phyloP scores from a whole-genome alignment of 2,888 invertebrate species.

The Noctua comes region DNA sequence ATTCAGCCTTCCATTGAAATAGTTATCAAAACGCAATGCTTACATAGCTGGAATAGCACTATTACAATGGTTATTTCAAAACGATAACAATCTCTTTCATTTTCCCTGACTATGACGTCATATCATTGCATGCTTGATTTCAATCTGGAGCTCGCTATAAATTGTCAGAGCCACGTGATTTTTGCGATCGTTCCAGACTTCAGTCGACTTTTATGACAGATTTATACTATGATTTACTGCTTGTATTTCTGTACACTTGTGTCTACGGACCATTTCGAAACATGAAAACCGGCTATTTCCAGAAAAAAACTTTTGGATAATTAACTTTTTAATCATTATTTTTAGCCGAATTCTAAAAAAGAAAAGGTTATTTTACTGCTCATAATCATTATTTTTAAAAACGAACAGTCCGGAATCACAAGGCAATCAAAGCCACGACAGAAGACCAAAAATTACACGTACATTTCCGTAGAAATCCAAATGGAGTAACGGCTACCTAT shows the following conservation, averaged over 20 bases:
- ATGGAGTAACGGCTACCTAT: background rate
- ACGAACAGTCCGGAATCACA: background rate
- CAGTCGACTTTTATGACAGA: slow-evolving; percentile 47
- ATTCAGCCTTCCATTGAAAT: background rate
- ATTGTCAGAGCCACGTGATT: slow-evolving; percentile 36
- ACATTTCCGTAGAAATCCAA: background rate
- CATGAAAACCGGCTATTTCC: background rate
- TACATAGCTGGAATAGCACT: slow-evolving; percentile 18
- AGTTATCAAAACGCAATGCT: background rate
- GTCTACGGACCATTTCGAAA: background rate
- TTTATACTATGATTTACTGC: slow-evolving; percentile 38
- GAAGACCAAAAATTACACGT: background rate
- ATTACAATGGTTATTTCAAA: slow-evolving; percentile 38
- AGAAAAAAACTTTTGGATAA: background rate
- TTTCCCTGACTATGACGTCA: slow-evolving; percentile 40
- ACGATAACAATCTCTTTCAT: slow-evolving; percentile 44
- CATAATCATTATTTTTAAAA: background rate
- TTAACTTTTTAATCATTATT: background rate
- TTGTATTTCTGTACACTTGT: slow-evolving; percentile 22
- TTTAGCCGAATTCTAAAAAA: background rate
- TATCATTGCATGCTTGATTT: slow-evolving; percentile 57
- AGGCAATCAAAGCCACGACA: background rate
- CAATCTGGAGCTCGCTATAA: slow-evolving; percentile 51
- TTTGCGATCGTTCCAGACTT: slow-evolving; percentile 33
- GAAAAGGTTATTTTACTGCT: background rate